phyloP scores from a whole-genome alignment of 2,113 vertebrate genomes.

The Anthoscopus minutus region DNA sequence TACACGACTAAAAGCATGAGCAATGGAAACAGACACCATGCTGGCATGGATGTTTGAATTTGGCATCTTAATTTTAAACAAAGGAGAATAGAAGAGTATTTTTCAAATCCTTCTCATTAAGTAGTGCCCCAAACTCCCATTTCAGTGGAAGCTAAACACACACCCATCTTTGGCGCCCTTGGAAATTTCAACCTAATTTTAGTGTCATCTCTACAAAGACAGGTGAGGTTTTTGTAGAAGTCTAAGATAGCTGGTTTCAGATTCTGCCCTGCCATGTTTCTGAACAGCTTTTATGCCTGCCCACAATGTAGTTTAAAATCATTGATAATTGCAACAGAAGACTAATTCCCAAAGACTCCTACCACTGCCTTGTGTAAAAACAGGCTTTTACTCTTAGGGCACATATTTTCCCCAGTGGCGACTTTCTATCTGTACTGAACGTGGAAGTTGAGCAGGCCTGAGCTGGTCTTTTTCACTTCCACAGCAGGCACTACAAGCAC shows the following conservation, averaged over 20 bases:
- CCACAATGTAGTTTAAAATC: background rate
- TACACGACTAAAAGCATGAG: conserved; percentile 4
- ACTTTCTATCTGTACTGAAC: background rate
- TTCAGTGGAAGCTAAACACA: background rate
- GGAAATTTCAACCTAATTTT: background rate
- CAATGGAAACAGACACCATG: background rate
- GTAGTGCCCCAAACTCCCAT: background rate
- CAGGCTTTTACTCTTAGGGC: background rate
- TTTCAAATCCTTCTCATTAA: background rate
- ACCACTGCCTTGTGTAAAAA: background rate
- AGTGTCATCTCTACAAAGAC: background rate
- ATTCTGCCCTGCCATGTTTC: background rate
- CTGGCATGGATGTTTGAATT: background rate
- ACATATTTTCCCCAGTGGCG: background rate
- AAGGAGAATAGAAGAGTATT: background rate
- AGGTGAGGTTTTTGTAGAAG: background rate
- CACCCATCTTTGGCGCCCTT: background rate
- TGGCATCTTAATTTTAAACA: conserved; percentile 27
- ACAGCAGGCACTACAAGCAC: background rate
- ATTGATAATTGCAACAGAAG: background rate
- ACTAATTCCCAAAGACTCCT: background rate
- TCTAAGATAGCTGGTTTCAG: background rate
- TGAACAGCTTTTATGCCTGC: background rate
- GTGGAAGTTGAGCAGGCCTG: background rate
- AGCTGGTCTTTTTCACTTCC: background rate